phyloP scores from a whole-genome alignment of 2,888 invertebrate genomes.

The Himalopsyche japonica region DNA sequence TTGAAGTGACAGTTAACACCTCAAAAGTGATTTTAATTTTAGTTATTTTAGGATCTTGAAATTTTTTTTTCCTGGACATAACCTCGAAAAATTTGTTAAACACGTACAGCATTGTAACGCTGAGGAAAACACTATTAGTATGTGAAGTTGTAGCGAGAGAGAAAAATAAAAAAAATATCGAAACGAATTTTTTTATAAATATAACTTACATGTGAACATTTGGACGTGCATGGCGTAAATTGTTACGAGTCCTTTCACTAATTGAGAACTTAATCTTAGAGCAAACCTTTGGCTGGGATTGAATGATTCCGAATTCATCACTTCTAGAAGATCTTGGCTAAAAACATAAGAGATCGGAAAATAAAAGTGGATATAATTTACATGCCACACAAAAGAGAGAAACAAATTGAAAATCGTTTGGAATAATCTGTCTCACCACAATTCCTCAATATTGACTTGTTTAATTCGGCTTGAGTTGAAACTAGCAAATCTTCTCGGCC shows the following conservation, averaged over 20 bases:
- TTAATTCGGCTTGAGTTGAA: background rate
- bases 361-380: background rate
- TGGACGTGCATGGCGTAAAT: background rate
- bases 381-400: background rate
- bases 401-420: background rate
- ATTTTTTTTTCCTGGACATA: too few relatives aligned
- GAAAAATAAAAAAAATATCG: too few relatives aligned
- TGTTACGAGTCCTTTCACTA: background rate
- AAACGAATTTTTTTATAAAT: too few relatives aligned
- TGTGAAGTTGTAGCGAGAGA: too few relatives aligned
- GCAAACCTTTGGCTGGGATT: conserved; percentile 3
- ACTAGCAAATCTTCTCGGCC: background rate
- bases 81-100: too few relatives aligned
- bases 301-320: conserved; percentile 2
- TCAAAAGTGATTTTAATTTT: too few relatives aligned
- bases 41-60: too few relatives aligned
- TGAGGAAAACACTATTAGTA: too few relatives aligned
- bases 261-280: conserved; percentile 1
- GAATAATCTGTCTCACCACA: background rate
- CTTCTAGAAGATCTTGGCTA: background rate
- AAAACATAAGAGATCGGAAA: background rate
- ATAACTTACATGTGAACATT: background rate
- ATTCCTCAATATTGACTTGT: background rate
- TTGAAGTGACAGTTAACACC: too few relatives aligned
- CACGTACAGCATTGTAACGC: too few relatives aligned